Evolutionary conservation across 2,888 invertebrate genomes (phyloP), one percentile per base, ranked within the genome.

Genomic region (Aleiodes alternator): DNA sequence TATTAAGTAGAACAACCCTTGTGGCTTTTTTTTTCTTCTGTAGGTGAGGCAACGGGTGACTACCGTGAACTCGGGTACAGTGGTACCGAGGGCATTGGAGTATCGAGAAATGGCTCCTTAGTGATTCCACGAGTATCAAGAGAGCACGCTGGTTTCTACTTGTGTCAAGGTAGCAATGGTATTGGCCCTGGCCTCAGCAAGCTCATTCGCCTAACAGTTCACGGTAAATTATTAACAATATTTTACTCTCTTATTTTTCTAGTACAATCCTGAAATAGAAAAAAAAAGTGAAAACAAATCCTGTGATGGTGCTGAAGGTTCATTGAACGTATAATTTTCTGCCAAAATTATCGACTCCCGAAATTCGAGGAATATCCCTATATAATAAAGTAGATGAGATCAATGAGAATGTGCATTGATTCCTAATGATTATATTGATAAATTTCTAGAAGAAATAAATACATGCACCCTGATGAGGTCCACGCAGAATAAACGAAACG

Each of bases 121-220:
- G 89, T 91, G 75, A 91, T 92, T 84, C 89, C 90, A 6, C 90
- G 90, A 83, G 91, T 92, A 48, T 89, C 89, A 7, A 90, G 91
- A 68, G 92, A 92, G 76, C 92, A 92, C 78, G 91, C 91, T 72
- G 92, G 92, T 14, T 91, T 90, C 83, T 92, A 91, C 82, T 87
- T 93, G 73, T 93, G 93, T 85, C 92, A 92, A 81, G 92, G 92
- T 12, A 91, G 90, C 87, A 93, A 93, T 86, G 92, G 92, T 16
- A 92, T 93, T 73, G 93, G 93, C 0, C 91, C 92, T 4, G 92
- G 92, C 50, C 90, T 93, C 79, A 93, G 93, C 87, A 93, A 93
- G 84, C 90, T 93, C 76, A 91, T 93, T 69, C 91, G 91, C 72
- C 89, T 93, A 77, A 92, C 91, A 53, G 93, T 93, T 53, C 92